Percentiles rank a stretch among this genome's conserved stretches.
phyloP scores from a whole-genome alignment of 1,140 invertebrate genomes.

The Zaprionus lachaisei region DNA sequence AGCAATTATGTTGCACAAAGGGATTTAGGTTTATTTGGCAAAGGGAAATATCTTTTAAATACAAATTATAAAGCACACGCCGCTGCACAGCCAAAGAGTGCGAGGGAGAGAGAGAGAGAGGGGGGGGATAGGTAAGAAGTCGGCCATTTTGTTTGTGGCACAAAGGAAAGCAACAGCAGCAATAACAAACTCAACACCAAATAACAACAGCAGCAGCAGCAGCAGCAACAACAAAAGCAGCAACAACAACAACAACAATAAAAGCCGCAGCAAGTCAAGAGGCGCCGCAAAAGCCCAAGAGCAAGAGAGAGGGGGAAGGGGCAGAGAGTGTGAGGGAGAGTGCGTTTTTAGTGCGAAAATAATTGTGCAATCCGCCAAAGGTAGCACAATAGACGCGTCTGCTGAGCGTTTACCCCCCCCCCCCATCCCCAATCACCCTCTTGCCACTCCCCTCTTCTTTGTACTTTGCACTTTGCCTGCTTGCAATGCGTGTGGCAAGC shows the following conservation, averaged over 20 bases:
- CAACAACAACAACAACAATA: slow-evolving; percentile 44
- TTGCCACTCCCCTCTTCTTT: slow-evolving; percentile 34
- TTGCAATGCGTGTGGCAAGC: slow-evolving; percentile 69
- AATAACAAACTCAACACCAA: slow-evolving; percentile 45
- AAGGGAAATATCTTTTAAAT: slow-evolving; percentile 69
- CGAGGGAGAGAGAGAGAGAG: slow-evolving; percentile 1
- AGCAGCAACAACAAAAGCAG: slow-evolving; percentile 34
- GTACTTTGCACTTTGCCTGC: slow-evolving; percentile 53
- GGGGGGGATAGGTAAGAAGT: slow-evolving; percentile 46
- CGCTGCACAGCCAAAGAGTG: slow-evolving; percentile 37
- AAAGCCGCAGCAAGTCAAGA: slow-evolving; percentile 64
- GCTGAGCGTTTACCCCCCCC: slow-evolving; percentile 15
- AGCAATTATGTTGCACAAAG: slow-evolving; percentile 79
- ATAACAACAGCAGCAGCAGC: slow-evolving; percentile 28
- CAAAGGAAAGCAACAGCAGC: slow-evolving; percentile 67
- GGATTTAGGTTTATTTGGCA: slow-evolving; percentile 58
- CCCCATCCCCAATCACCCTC: not conserved
- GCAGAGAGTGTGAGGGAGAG: not conserved
- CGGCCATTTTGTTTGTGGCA: slow-evolving; percentile 79
- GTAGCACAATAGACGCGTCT: slow-evolving; percentile 60
- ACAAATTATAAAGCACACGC: slow-evolving; percentile 78
- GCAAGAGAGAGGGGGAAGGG: not conserved
- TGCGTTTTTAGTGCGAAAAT: slow-evolving; percentile 79
- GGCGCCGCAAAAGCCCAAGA: slow-evolving; percentile 58
- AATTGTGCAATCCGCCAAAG: slow-evolving; percentile 72